A percentile compares a stretch with the other conserved stretches of the same genome.
Evolutionary conservation across 2,888 invertebrate genomes (phyloP).

Genomic region (Leptogaster cylindrica): DNA sequence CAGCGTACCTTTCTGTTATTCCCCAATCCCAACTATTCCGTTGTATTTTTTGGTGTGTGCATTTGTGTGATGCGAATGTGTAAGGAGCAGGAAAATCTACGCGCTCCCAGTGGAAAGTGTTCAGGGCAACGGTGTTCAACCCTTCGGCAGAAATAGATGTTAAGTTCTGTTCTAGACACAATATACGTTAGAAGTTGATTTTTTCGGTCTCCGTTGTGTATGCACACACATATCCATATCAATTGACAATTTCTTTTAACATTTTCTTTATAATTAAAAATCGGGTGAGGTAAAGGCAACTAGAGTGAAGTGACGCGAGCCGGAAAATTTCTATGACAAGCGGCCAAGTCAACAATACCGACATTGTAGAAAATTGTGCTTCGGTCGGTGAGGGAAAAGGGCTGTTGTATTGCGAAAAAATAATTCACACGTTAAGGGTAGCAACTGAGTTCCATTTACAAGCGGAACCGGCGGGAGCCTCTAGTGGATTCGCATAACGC

Average conservation of each 20-base stretch:
- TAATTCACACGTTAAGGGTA: no score
- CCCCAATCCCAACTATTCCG: no score
- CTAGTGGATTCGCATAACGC: slow-evolving; percentile 12
- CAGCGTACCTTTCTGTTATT: no score
- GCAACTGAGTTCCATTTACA: no score
- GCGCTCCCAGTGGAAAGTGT: slow-evolving; percentile 40
- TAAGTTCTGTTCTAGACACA: slow-evolving; percentile 48
- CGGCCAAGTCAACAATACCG: background rate
- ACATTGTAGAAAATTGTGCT: background rate
- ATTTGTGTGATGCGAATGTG: no score
- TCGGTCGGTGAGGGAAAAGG: background rate
- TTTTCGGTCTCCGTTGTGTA: slow-evolving; percentile 47
- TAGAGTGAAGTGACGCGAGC: no score
- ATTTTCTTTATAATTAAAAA: slow-evolving; percentile 31
- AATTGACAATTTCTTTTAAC: slow-evolving; percentile 45
- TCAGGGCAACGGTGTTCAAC: slow-evolving; percentile 25
- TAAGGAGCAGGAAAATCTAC: no score
- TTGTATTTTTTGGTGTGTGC: no score
- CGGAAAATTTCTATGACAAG: background rate
- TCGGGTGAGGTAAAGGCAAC: slow-evolving; percentile 2
- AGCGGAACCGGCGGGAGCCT: background rate
- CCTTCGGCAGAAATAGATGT: slow-evolving; percentile 43
- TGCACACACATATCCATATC: slow-evolving; percentile 47
- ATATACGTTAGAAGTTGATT: slow-evolving; percentile 47
- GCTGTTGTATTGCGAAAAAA: slow-evolving; percentile 6